Conservation (phyloP, 2,113 vertebrate genomes). For the Tupaia chinensis region DNA sequence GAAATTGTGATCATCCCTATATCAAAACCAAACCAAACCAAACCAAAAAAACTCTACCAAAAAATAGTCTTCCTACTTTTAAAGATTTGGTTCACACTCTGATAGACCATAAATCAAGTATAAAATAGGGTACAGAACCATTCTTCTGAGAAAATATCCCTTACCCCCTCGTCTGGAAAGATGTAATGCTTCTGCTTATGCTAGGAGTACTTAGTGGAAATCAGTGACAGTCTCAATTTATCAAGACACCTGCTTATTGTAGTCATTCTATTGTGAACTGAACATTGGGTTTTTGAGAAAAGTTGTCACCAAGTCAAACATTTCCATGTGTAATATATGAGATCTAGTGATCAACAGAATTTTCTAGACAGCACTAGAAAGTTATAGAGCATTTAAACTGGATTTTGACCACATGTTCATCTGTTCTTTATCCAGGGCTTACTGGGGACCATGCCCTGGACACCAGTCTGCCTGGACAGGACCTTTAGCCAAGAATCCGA, state of each 20-base stretch:
- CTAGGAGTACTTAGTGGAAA: neutral
- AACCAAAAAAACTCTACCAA: neutral
- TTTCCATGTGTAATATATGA: neutral
- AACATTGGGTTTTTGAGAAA: neutral
- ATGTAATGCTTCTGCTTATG: neutral
- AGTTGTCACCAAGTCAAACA: neutral
- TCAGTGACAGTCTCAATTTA: neutral
- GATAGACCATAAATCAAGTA: neutral
- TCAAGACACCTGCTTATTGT: neutral
- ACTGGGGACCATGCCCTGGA: neutral
- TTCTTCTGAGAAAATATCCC: neutral
- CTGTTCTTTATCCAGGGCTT: no score
- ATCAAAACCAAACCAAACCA: neutral
- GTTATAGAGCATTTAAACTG: neutral
- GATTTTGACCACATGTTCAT: neutral
- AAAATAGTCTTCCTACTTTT: neutral
- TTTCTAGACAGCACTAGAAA: neutral
- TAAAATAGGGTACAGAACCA: neutral
- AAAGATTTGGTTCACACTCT: neutral
- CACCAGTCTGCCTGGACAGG: neutral
- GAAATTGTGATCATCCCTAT: neutral
- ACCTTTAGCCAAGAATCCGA: neutral
- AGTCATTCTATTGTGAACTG: no score
- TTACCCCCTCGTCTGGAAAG: neutral
- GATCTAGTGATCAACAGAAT: neutral